phyloP scores from a whole-genome alignment of 2,888 invertebrate species.

The Trisateles emortualis region DNA sequence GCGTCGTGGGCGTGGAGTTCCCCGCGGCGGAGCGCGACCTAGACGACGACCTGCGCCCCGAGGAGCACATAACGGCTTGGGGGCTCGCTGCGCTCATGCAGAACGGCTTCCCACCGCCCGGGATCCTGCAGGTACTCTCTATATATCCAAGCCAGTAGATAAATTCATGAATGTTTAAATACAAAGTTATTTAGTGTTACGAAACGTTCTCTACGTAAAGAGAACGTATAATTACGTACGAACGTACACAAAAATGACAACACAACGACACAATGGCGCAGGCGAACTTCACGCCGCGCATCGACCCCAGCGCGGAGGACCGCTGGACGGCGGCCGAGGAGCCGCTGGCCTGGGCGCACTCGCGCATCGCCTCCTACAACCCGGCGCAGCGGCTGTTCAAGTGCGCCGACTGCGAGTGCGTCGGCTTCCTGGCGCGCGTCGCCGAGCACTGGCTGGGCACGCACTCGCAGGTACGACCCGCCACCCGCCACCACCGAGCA shows the following conservation, averaged over 20 bases:
- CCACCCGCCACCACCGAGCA: not conserved
- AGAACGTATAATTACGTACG: no score
- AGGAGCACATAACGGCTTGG: constrained; percentile 91
- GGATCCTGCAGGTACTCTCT: constrained; percentile 86
- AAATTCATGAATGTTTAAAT: no score
- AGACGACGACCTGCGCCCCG: constrained; percentile 88
- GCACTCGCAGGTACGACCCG: constrained; percentile 78
- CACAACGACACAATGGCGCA: no score
- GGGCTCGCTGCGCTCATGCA: constrained; percentile 92
- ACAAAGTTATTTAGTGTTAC: no score
- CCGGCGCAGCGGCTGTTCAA: constrained; percentile 91
- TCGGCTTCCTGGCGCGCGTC: constrained; percentile 90
- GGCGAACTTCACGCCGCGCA: constrained; percentile 86
- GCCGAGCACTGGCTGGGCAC: constrained; percentile 93
- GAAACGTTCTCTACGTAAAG: no score
- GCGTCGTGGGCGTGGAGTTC: constrained; percentile 79
- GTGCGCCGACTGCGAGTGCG: constrained; percentile 92
- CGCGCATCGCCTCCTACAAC: constrained; percentile 93
- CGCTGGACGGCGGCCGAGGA: constrained; percentile 91
- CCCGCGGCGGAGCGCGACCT: constrained; percentile 82
- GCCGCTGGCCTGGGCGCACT: constrained; percentile 91
- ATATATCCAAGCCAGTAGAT: no score
- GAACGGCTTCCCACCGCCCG: constrained; percentile 90
- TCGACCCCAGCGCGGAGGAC: constrained; percentile 81
- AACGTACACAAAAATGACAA: no score